Conservation (phyloP, 2,888 invertebrate species). For the Clanis bilineata region DNA sequence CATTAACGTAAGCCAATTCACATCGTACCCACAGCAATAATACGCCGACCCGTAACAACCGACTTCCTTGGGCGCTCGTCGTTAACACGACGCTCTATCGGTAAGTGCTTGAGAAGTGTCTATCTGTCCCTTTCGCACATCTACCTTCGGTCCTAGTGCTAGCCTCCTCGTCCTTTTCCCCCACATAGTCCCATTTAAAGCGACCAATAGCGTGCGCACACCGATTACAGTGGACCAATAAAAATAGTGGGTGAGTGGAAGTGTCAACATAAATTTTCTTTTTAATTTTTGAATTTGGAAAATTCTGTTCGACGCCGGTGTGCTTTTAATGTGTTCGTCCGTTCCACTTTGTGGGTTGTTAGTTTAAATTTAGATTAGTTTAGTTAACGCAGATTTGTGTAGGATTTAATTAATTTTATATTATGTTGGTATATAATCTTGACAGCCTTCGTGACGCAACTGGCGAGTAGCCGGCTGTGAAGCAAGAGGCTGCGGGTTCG, state of each 20-base stretch:
- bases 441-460: too few species aligned
- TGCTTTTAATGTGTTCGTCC: not conserved
- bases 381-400: not conserved
- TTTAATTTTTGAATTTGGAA: constrained; percentile 42
- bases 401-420: not conserved
- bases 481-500: too few species aligned
- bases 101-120: constrained; percentile 79
- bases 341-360: constrained; percentile 7
- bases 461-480: too few species aligned
- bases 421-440: not conserved
- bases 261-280: constrained; percentile 76
- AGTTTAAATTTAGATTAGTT: not conserved
- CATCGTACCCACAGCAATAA: constrained; percentile 29
- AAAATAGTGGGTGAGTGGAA: constrained; percentile 72
- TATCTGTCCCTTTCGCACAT: constrained; percentile 63
- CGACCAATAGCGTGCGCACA: constrained; percentile 63
- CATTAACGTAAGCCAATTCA: constrained; percentile 46
- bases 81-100: constrained; percentile 66
- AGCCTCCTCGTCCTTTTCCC: constrained; percentile 57
- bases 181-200: constrained; percentile 65
- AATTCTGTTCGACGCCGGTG: constrained; percentile 8
- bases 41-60: constrained; percentile 52
- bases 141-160: constrained; percentile 38
- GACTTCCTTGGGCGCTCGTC: constrained; percentile 66
- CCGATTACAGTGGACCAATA: constrained; percentile 71